These are phyloP conservation scores for Xestoiulus laeticollis DNA, from an alignment of 2,888 invertebrate genomes.

Conservation along the genomic window DNA sequence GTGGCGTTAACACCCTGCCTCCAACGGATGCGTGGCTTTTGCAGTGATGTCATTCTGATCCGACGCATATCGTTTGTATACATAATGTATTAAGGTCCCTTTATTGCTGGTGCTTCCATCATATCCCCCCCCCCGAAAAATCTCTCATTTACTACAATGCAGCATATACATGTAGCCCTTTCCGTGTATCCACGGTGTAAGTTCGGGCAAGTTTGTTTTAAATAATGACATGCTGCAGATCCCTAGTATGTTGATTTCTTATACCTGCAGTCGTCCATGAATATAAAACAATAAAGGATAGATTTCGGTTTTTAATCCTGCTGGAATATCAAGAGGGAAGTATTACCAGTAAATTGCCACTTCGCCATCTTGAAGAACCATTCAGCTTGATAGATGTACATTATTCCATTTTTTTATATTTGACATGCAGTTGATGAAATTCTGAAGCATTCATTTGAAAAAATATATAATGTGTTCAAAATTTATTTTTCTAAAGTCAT, in stretches of 20 bases:
- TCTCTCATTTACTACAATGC: background rate
- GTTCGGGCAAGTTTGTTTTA: background rate
- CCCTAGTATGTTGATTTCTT: background rate
- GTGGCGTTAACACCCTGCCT: conserved; percentile 34
- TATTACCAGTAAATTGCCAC: no score
- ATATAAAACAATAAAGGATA: background rate
- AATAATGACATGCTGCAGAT: background rate
- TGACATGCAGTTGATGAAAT: no score
- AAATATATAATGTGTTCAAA: no score
- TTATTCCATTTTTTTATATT: no score
- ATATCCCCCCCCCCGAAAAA: background rate
- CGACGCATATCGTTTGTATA: conserved; percentile 23
- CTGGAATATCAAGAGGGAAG: no score
- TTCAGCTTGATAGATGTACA: no score
- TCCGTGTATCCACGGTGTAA: background rate
- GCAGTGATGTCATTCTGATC: conserved; percentile 37
- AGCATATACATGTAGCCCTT: background rate
- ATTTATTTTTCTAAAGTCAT: no score
- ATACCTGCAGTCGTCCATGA: background rate
- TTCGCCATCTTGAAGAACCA: no score
- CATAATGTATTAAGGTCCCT: conserved; percentile 29
- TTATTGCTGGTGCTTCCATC: conserved; percentile 13
- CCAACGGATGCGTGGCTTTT: conserved; percentile 12
- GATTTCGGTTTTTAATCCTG: no score
- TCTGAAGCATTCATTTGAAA: no score